A percentile compares a stretch with the other conserved stretches of the same genome.
phyloP scores from a whole-genome alignment of 2,113 vertebrate genomes.

The Tachuris rubrigastra region DNA sequence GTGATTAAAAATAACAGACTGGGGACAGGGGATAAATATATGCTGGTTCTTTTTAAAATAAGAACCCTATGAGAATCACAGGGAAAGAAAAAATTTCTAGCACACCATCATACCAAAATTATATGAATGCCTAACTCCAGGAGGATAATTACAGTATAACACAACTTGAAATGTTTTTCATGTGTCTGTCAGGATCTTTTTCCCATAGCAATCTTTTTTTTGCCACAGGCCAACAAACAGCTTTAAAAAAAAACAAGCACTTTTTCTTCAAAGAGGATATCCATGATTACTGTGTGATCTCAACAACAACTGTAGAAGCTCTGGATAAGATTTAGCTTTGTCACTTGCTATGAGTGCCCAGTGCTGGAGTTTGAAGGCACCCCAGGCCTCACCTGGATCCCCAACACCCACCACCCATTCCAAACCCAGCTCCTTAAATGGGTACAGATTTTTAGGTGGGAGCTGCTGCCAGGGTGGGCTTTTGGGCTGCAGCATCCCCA shows the following conservation, averaged over 20 bases:
- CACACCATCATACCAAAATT: slow-evolving; percentile 7
- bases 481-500: neutral
- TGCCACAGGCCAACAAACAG: neutral
- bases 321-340: neutral
- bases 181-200: slow-evolving; percentile 51
- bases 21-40: neutral
- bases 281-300: neutral
- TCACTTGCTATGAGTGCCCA: neutral
- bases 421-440: neutral
- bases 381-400: neutral
- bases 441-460: neutral
- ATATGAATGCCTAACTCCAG: slow-evolving; percentile 16
- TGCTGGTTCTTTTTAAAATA: neutral
- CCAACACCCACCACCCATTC: accelerated
- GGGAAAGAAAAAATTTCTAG: neutral
- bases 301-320: neutral
- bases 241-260: neutral
- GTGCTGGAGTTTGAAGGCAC: neutral
- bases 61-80: slow-evolving; percentile 9
- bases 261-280: slow-evolving; percentile 31
- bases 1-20: slow-evolving; percentile 4
- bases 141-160: slow-evolving; percentile 51
- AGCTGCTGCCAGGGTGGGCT: neutral
- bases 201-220: neutral
- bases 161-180: slow-evolving; percentile 42